Evolutionary conservation across 2,113 vertebrate species (phyloP), one percentile per base, ranked within the genome.

Genomic region (Ardeotis arabs): DNA sequence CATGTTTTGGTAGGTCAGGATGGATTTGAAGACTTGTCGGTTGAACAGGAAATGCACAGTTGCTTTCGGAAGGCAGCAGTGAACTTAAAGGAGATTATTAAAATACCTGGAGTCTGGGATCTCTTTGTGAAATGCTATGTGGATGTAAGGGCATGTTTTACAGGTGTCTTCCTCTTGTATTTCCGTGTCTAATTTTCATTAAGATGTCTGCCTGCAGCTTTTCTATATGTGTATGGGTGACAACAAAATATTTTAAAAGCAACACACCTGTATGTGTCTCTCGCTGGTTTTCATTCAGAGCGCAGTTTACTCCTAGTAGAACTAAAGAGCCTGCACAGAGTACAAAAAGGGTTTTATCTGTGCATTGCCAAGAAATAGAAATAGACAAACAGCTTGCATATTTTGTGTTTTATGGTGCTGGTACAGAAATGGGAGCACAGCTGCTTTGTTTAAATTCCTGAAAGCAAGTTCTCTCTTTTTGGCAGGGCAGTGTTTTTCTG

Each of bases 41-140:
- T 95, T 64, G 97, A 93, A 47, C 97, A 94, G 86, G 98, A 98
- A 79, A 98, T 99, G 98, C 95, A 98, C 14, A 93, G 52, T 74
- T 98, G 96, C 83, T 99, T 99, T 97, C 98, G 98, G 92, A 99
- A 99, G 80, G 99, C 99, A 16, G 98, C 98, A 21, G 68, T 98
- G 39, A 98, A 96, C 82, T 95, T 99, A 15, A 94, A 96, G 84
- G 98, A 98, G 14, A 97, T 99, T 86, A 91, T 99, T 80, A 97
- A 97, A 92, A 88, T 91, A 68, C 99, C 99, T 45, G 99, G 99
- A 25, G 94, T 99, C 62, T 99, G 99, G 99, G 99, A 99, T 86
- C 96, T 98, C 22, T 99, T 99, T 82, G 98, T 99, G 79, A 97
- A 98, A 25, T 97, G 98, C 96, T 99, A 99, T 4, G 97, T 99